These are phyloP conservation scores for Xiphophorus birchmanni DNA, from an alignment of 2,797 vertebrate species.

Conservation along the genomic window DNA sequence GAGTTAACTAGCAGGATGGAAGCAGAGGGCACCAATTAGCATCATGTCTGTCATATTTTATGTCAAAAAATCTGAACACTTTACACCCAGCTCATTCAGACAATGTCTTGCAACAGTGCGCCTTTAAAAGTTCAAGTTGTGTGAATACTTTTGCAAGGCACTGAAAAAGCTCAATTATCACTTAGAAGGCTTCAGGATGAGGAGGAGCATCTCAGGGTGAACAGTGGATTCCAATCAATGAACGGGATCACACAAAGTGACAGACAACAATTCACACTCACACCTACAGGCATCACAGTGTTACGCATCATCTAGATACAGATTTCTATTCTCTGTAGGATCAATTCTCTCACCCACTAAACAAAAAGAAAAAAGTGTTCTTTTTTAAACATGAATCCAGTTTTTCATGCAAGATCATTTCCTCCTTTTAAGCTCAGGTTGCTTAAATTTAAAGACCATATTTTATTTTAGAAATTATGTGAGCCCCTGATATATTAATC, in stretches of 20 bases:
- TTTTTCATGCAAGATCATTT: neutral
- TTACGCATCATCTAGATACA: neutral
- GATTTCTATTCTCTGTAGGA: neutral
- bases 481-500: neutral
- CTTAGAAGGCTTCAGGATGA: neutral
- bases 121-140: neutral
- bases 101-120: neutral
- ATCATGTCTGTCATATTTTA: conserved; percentile 27
- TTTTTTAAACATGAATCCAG: neutral
- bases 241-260: conserved; percentile 1
- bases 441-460: neutral
- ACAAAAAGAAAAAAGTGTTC: neutral
- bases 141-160: neutral
- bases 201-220: neutral
- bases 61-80: conserved; percentile 18
- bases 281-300: neutral
- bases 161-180: neutral
- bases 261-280: conserved; percentile 4
- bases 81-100: neutral
- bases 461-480: neutral
- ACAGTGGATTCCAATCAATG: neutral
- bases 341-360: neutral
- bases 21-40: conserved; percentile 49
- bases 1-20: conserved; percentile 48
- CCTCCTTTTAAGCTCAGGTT: neutral